Evolutionary conservation across 2,888 invertebrate species (phyloP).

Genomic region (Hemaris fuciformis): DNA sequence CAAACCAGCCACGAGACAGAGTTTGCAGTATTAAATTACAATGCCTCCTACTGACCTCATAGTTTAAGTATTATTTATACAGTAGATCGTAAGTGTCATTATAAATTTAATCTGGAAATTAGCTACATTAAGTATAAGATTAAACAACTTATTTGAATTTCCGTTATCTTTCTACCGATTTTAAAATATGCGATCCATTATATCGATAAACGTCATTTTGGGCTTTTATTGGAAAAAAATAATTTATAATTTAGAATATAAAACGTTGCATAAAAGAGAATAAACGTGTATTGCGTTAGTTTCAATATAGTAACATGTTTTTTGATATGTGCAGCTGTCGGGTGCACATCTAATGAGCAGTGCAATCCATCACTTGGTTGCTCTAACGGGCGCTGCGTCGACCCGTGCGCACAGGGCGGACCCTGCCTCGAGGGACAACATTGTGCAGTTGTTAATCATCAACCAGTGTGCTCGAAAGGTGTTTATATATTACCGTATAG

Average conservation of each 20-base stretch:
- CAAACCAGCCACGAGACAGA: constrained; percentile 78
- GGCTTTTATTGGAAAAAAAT: too few relatives aligned
- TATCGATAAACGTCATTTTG: too few relatives aligned
- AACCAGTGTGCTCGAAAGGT: constrained; percentile 91
- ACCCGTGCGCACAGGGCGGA: constrained; percentile 88
- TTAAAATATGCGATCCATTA: too few relatives aligned
- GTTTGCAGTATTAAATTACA: constrained; percentile 62
- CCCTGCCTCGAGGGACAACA: constrained; percentile 89
- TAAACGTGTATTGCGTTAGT: background rate
- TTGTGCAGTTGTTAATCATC: constrained; percentile 91
- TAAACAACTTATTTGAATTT: too few relatives aligned
- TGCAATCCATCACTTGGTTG: constrained; percentile 90
- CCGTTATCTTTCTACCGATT: too few relatives aligned
- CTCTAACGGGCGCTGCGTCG: constrained; percentile 88
- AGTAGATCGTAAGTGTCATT: background rate
- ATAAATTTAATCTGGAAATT: too few relatives aligned
- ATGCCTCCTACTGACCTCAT: constrained; percentile 45
- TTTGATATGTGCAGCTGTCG: constrained; percentile 83
- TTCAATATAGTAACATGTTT: constrained; percentile 11
- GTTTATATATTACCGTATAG: constrained; percentile 12
- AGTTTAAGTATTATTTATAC: background rate
- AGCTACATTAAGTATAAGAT: too few relatives aligned
- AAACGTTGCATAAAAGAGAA: background rate
- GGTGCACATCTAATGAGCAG: constrained; percentile 89
- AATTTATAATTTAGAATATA: too few relatives aligned